These are phyloP conservation scores for Moxostoma hubbsi DNA, from an alignment of 2,797 vertebrate genomes.

Conservation along the genomic window DNA sequence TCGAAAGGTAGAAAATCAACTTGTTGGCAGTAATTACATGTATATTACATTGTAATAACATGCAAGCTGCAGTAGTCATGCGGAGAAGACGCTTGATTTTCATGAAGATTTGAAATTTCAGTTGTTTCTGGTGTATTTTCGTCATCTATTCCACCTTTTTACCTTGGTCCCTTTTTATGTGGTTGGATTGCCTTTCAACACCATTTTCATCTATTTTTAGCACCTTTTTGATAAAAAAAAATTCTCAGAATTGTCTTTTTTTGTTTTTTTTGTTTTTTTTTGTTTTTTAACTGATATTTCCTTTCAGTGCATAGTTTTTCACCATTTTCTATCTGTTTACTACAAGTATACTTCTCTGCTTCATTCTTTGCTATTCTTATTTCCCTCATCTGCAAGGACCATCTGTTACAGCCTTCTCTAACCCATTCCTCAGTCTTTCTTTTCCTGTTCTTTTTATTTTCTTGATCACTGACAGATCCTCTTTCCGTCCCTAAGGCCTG, in stretches of 20 bases:
- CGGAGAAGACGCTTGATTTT: too few species aligned
- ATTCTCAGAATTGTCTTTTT: background rate
- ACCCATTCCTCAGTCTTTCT: slow-evolving; percentile 6
- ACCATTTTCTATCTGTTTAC: slow-evolving; percentile 29
- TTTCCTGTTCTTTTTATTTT: slow-evolving; percentile 33
- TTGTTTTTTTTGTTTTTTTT: background rate
- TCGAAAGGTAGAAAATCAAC: too few species aligned
- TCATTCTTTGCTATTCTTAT: background rate
- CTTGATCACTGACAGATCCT: slow-evolving; percentile 32
- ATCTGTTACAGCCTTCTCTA: background rate
- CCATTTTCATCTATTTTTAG: slow-evolving; percentile 36
- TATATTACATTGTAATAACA: too few species aligned
- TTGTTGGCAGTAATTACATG: too few species aligned
- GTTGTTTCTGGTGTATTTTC: background rate
- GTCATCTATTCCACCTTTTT: background rate
- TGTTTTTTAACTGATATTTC: background rate
- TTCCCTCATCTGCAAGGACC: background rate
- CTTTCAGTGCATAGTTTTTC: slow-evolving; percentile 23
- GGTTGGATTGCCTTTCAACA: slow-evolving; percentile 15
- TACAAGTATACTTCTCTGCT: slow-evolving; percentile 36
- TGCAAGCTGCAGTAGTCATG: too few species aligned
- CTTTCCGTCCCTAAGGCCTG: slow-evolving; percentile 23
- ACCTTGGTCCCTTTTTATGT: background rate
- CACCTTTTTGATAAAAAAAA: background rate
- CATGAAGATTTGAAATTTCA: too few species aligned